phyloP scores from a whole-genome alignment of 2,113 vertebrate species.

The Nesogale talazaci region DNA sequence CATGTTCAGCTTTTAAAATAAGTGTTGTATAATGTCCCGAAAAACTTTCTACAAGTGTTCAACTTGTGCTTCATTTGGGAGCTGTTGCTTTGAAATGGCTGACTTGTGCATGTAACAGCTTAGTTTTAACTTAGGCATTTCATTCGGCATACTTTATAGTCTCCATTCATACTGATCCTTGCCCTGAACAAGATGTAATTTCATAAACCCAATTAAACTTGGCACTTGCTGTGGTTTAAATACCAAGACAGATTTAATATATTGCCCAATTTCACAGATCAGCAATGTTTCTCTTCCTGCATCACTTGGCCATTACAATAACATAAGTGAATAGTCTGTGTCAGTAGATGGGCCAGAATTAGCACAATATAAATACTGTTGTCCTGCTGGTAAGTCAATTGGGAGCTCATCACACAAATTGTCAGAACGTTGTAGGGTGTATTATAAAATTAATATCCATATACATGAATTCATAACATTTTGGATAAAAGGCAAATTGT shows the following conservation, averaged over 20 bases:
- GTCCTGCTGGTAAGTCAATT: neutral
- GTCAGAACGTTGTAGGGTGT: neutral
- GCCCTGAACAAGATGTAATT: slow-evolving; percentile 77
- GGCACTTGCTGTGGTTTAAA: slow-evolving; percentile 67
- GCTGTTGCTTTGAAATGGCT: slow-evolving; percentile 55
- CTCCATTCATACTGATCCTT: slow-evolving; percentile 60
- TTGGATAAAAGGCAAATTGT: neutral
- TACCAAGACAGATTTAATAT: slow-evolving; percentile 70
- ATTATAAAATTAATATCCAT: neutral
- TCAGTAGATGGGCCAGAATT: slow-evolving; percentile 9
- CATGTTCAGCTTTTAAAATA: slow-evolving; percentile 36
- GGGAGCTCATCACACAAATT: neutral
- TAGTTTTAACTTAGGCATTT: slow-evolving; percentile 58
- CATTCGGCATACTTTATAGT: slow-evolving; percentile 60
- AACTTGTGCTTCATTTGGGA: slow-evolving; percentile 49
- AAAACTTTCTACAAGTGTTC: neutral
- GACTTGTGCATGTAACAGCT: slow-evolving; percentile 36
- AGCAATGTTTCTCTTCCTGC: slow-evolving; percentile 50
- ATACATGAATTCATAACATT: neutral
- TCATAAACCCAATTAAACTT: slow-evolving; percentile 77
- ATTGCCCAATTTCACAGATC: slow-evolving; percentile 74
- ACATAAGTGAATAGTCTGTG: slow-evolving; percentile 40
- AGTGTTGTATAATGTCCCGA: slow-evolving; percentile 3
- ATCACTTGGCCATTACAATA: slow-evolving; percentile 52
- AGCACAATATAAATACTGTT: neutral